These are phyloP conservation scores for Gibbula magus DNA, from an alignment of 2,888 invertebrate species.

Conservation along the genomic window DNA sequence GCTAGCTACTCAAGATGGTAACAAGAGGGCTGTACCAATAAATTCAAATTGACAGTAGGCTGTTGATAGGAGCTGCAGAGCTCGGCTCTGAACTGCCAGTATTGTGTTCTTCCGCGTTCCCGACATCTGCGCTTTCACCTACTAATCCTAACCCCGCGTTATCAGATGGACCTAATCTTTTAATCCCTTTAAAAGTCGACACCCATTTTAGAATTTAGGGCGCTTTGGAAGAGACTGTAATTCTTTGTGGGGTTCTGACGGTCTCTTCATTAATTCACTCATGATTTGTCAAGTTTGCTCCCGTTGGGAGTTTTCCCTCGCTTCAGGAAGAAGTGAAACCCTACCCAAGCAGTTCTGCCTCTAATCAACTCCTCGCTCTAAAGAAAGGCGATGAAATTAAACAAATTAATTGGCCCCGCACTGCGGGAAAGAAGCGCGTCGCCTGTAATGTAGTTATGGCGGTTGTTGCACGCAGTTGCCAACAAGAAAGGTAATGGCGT, in stretches of 20 bases:
- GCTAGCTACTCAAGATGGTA: too few relatives aligned
- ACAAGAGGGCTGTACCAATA: too few relatives aligned
- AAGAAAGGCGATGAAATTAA: slow-evolving; percentile 25
- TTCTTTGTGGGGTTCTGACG: background rate
- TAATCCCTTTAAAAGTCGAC: slow-evolving; percentile 19
- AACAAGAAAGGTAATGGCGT: slow-evolving; percentile 1
- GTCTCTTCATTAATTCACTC: background rate
- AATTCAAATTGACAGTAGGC: too few relatives aligned
- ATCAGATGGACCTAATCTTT: slow-evolving; percentile 14
- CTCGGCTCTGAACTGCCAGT: too few relatives aligned
- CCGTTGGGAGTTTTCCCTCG: slow-evolving; percentile 6
- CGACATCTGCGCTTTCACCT: too few relatives aligned
- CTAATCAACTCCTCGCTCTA: slow-evolving; percentile 8
- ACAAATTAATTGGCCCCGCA: slow-evolving; percentile 27
- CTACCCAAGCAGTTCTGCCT: background rate
- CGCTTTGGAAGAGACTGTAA: background rate
- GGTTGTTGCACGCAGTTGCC: background rate
- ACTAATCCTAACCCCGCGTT: too few relatives aligned
- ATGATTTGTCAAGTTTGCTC: background rate
- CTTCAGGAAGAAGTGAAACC: slow-evolving; percentile 10
- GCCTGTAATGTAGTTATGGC: slow-evolving; percentile 21
- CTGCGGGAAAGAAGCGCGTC: slow-evolving; percentile 1
- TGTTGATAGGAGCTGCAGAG: too few relatives aligned
- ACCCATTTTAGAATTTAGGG: background rate
- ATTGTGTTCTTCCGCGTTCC: too few relatives aligned